Evolutionary conservation across 2,888 invertebrate genomes (phyloP), one percentile per base, ranked within the genome.

Genomic region (Glaucopsyche alexis): DNA sequence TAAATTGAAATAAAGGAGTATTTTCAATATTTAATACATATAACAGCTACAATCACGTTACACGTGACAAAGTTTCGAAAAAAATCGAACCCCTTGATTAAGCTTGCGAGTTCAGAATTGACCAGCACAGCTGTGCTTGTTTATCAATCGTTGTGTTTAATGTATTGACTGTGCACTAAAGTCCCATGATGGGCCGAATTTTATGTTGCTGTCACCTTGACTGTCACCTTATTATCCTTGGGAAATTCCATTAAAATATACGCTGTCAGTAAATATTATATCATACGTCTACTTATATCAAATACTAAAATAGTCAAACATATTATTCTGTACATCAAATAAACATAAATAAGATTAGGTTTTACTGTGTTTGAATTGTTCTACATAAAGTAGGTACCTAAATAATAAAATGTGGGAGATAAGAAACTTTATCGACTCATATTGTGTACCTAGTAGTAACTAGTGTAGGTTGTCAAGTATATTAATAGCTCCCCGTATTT

Each of bases 281-380:
- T 11, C 16, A 16, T 16, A 52, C 9, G n/a, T n/a, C 16, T 52
- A 52, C 52, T 50, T 50, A n/a, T n/a, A 40, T 40, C 6, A 40
- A 40, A 40, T 2, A 16, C 52, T 52, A 52, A 52, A 52, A 52
- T 19, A 60, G 19, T 9, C 8, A 60, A 60, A 60, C 55, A 60
- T 13, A 13, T 60, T 60, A 47, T 47, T 47, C 47, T 47, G 47
- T 13, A 47, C 60, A 16, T 4, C 11, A 60, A 60, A 1, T 11
- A 60, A 29, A 60, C 29, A 60, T 13, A 60, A 60, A 60, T 29
- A 60, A 29, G 60, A 29, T 60, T 29, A 60, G 60, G 29, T 60
- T 13, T 60, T 60, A 60, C 13, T 29, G 19, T 29, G 60, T 60
- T 60, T 60, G 60, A 60, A 29, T 60, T 29, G 29, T 29, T 1